These are phyloP conservation scores for Coenonympha glycerion DNA, from an alignment of 2,888 invertebrate species.

Conservation along the genomic window DNA sequence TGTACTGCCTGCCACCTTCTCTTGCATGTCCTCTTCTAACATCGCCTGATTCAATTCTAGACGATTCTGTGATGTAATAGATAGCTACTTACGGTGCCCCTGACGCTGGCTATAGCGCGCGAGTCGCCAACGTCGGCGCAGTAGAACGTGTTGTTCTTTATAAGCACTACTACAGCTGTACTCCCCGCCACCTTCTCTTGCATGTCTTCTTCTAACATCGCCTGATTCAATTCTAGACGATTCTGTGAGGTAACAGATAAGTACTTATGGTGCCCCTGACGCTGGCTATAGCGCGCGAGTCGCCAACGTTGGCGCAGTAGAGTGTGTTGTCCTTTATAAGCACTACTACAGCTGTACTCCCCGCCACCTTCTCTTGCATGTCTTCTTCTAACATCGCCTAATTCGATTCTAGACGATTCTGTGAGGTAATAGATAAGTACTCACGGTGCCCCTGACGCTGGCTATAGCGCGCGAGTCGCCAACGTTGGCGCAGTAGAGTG, in stretches of 20 bases:
- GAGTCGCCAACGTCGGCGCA: slow-evolving; percentile 99
- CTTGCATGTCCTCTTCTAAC: slow-evolving; percentile 90
- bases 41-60: slow-evolving; percentile 97
- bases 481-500: slow-evolving; percentile 95
- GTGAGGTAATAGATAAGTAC: no score
- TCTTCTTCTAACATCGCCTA: slow-evolving; percentile 94
- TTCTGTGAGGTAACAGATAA: no score
- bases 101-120: slow-evolving; percentile 91
- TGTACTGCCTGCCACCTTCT: slow-evolving; percentile 96
- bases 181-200: slow-evolving; percentile 96
- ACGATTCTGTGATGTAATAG: no score
- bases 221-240: no score
- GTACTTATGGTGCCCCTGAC: slow-evolving; percentile 83
- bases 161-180: slow-evolving; percentile 90
- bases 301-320: slow-evolving; percentile 98
- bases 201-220: slow-evolving; percentile 91
- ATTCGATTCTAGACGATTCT: no score
- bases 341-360: slow-evolving; percentile 93
- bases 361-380: slow-evolving; percentile 92
- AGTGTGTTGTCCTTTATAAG: slow-evolving; percentile 88
- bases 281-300: slow-evolving; percentile 95
- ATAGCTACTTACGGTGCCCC: slow-evolving; percentile 81
- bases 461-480: slow-evolving; percentile 98
- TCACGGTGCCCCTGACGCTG: slow-evolving; percentile 85
- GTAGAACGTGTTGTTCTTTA: slow-evolving; percentile 89